Conservation (phyloP, 2,797 vertebrate species). For the Onychomys arenicola region DNA sequence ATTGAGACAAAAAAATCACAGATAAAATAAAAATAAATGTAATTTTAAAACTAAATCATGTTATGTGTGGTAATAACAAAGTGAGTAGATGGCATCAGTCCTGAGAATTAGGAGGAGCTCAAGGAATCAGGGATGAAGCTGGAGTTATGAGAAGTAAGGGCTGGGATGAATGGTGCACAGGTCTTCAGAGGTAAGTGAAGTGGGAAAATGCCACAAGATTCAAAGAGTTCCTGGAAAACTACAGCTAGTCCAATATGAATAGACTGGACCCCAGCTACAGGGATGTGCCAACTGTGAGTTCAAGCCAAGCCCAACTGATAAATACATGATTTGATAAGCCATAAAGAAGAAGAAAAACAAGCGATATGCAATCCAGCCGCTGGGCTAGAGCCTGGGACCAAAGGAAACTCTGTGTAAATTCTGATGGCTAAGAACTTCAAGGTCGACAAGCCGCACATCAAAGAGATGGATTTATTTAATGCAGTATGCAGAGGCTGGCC, state of each 20-base stretch:
- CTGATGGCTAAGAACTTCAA: neutral
- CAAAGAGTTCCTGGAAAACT: neutral
- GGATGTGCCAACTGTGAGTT: neutral
- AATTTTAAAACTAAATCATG: neutral
- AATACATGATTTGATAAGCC: neutral
- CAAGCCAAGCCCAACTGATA: neutral
- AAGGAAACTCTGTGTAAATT: slow-evolving; percentile 23
- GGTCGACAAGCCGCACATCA: neutral
- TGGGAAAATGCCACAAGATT: neutral
- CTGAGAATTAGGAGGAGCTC: neutral
- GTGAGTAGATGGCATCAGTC: neutral
- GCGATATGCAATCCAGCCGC: slow-evolving; percentile 23
- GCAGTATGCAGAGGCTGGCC: neutral
- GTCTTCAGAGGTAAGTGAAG: neutral
- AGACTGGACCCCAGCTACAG: neutral
- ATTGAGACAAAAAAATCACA: no score
- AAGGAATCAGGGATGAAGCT: neutral
- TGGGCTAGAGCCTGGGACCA: neutral
- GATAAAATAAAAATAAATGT: neutral
- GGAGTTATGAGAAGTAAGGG: neutral
- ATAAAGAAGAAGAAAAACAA: slow-evolving; percentile 21
- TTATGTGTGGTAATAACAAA: neutral
- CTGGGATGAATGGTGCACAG: neutral
- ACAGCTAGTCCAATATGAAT: neutral
- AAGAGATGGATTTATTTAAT: neutral